Evolutionary conservation across 1,140 invertebrate species (phyloP).

Genomic region (Meteorus sp.): DNA sequence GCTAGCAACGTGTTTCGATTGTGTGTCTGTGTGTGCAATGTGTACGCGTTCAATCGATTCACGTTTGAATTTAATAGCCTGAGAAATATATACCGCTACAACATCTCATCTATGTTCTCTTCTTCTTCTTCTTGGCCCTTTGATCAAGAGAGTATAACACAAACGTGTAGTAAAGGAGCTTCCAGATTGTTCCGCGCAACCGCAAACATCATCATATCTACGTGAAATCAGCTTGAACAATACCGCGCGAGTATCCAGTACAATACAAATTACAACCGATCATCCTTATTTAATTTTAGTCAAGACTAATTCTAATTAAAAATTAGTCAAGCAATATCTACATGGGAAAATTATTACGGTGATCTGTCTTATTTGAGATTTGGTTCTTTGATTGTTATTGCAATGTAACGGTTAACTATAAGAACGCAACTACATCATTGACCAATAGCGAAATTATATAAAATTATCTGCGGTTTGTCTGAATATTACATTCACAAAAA

Average conservation of each 20-base stretch:
- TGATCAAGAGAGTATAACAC: constrained; percentile 10
- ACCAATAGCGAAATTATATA: too few relatives aligned
- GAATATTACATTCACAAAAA: too few relatives aligned
- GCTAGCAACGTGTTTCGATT: constrained; percentile 7
- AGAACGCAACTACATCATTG: too few relatives aligned
- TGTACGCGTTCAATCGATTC: constrained; percentile 2
- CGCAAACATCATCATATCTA: constrained; percentile 1
- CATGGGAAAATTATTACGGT: too few relatives aligned
- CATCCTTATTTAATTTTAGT: background rate
- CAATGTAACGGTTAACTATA: too few relatives aligned
- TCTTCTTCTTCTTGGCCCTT: constrained; percentile 4
- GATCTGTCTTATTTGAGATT: too few relatives aligned
- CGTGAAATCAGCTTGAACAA: background rate
- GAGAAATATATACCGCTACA: constrained; percentile 19
- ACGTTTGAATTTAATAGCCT: constrained; percentile 18
- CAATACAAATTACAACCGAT: background rate
- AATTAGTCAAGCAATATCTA: background rate
- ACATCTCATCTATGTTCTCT: constrained; percentile 9
- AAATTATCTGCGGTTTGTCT: too few relatives aligned
- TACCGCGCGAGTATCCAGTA: background rate
- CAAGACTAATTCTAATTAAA: background rate
- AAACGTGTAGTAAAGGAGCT: background rate
- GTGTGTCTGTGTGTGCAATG: too few relatives aligned
- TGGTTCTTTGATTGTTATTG: too few relatives aligned
- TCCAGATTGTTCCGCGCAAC: constrained; percentile 9